These are phyloP conservation scores for zebrafish (Danio rerio) DNA, from an alignment of 2,113 vertebrate species.

Conservation along the genomic window GRCz12tu NC_133195.1:8448501-8449000, in stretches of 20 bases:
- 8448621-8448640: too few relatives aligned
- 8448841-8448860: conserved; percentile 12
- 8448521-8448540: too few relatives aligned
- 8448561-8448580: too few relatives aligned
- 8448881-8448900: conserved; percentile 28
- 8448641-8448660: too few relatives aligned
- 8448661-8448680: not conserved
- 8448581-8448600: too few relatives aligned
- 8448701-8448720: not conserved
- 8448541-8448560: too few relatives aligned
- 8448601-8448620: too few relatives aligned
- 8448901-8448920: conserved; percentile 35
- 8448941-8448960: conserved; percentile 54
- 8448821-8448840: conserved; percentile 45
- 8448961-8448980: conserved; percentile 50
- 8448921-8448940: conserved; percentile 53
- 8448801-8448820: not conserved
- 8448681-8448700: not conserved
- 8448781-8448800: conserved; percentile 14
- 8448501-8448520: too few relatives aligned
- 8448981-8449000: conserved; percentile 52
- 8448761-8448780: not conserved
- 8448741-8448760: not conserved
- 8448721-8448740: not conserved
- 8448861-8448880: conserved; percentile 54